Evolutionary conservation across 2,888 invertebrate genomes (phyloP).

Genomic region (Clostera curtula): DNA sequence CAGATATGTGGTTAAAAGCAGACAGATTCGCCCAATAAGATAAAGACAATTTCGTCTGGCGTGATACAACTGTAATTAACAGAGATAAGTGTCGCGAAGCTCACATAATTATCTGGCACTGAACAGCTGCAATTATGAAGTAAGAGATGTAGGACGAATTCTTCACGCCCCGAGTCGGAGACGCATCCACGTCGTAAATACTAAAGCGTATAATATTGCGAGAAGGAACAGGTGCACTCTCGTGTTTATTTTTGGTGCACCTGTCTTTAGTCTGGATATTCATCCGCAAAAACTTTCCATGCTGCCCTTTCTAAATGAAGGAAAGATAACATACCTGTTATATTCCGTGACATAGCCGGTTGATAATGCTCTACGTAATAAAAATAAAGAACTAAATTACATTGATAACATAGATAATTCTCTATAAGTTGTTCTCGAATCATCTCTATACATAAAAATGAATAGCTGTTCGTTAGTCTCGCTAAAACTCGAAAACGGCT

Average conservation of each 20-base stretch:
- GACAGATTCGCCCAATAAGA: no score
- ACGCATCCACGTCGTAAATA: slow-evolving; percentile 11
- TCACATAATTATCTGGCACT: slow-evolving; percentile 20
- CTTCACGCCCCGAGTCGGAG: slow-evolving; percentile 4
- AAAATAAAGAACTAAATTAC: no score
- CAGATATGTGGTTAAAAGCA: no score
- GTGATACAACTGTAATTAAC: slow-evolving; percentile 15
- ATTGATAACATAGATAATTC: no score
- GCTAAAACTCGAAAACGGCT: no score
- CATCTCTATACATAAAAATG: no score
- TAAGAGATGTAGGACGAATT: slow-evolving; percentile 26
- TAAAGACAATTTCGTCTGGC: not conserved
- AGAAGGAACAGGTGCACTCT: slow-evolving; percentile 29
- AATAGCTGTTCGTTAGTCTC: no score
- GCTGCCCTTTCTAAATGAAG: no score
- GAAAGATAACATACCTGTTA: slow-evolving; percentile 14
- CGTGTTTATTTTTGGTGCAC: slow-evolving; percentile 35
- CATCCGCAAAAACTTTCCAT: slow-evolving; percentile 8
- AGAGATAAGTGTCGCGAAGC: slow-evolving; percentile 15
- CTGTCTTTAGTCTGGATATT: slow-evolving; percentile 27
- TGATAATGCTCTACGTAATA: no score
- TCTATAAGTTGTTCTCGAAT: no score
- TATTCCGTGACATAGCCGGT: slow-evolving; percentile 18
- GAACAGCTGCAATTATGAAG: slow-evolving; percentile 26
- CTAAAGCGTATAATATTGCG: slow-evolving; percentile 19